Base-by-base conservation (phyloP, 2,797 vertebrate genomes). In the Ambastaia sidthimunki region DNA sequence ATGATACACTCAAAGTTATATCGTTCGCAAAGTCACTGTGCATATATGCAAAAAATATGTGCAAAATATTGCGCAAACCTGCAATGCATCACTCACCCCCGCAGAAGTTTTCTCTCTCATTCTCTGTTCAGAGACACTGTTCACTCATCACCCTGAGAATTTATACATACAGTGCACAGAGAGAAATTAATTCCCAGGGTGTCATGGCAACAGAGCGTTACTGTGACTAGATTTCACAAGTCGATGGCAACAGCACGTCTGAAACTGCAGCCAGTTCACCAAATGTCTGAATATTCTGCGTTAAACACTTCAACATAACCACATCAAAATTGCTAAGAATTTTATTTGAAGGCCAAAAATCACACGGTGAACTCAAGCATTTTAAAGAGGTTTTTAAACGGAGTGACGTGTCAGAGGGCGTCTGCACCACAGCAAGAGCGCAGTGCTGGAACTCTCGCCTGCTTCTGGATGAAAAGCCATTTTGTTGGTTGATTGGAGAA, bases 401-500 rank as follows among this genome's bases (percentile, higher is more conserved):
- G 7, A 10, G 7, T 10, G 37, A 1, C 37, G 9, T 3, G 62
- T 18, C 44, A 34, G 52, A 71, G 63, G 62, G 52, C 19, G 37
- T 47, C 44, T 60, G 59, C 44, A 55, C 28, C 59, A 73, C 9
- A 23, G 34, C 16, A 23, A 67, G 55, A 1, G 18, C 16, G 23
- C 84, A 85, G 50, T n/a, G n/a, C 50, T 74, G 50, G 10, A 47
- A 78, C 18, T 16, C 44, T 65, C 57, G 25, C 78, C 47, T 37
- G 13, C 75, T 82, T 79, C 80, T 85, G 74, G 84, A 94, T 93
- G 89, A 94, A 93, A 87, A 93, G 90, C 89, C 89, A 92, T 85
- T 93, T 90, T 83, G 89, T 90, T 89, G 90, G 80, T 88, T 93
- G 92, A 94, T 93, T 89, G 90, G 89, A 93, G 92, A 93, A 93